These are phyloP conservation scores for Coleophora deauratella DNA, from an alignment of 2,888 invertebrate genomes.

Conservation along the genomic window DNA sequence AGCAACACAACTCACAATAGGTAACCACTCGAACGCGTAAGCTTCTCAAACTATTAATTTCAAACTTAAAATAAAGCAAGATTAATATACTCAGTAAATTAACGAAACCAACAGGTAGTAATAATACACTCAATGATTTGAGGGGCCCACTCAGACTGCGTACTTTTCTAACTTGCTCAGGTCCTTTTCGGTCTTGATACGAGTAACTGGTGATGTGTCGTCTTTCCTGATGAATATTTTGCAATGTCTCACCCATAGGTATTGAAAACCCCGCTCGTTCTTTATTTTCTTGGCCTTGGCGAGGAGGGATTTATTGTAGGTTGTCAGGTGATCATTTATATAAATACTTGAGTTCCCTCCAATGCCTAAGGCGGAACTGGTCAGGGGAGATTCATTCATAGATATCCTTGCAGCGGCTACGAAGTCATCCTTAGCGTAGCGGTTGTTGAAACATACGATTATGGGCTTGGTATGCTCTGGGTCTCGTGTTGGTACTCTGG, in stretches of 20 bases:
- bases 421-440: neutral
- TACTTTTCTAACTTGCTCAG: too few relatives aligned
- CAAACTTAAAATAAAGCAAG: too few relatives aligned
- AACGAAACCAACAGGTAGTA: too few relatives aligned
- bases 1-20: too few relatives aligned
- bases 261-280: slow-evolving; percentile 1
- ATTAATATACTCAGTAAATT: too few relatives aligned
- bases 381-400: neutral
- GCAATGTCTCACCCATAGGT: slow-evolving; percentile 3
- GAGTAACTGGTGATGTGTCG: slow-evolving; percentile 1
- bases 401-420: neutral
- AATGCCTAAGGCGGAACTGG: neutral
- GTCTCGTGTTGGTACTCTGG: neutral
- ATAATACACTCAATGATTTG: too few relatives aligned
- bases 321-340: slow-evolving; percentile 5
- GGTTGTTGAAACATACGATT: neutral
- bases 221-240: slow-evolving; percentile 4
- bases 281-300: slow-evolving; percentile 1
- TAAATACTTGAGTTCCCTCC: neutral
- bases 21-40: too few relatives aligned
- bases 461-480: neutral
- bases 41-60: too few relatives aligned
- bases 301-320: slow-evolving; percentile 1
- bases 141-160: too few relatives aligned
- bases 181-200: neutral